Evolutionary conservation across 2,888 invertebrate genomes (phyloP), one percentile per base, ranked within the genome.

Genomic region (Aplocera efformata): DNA sequence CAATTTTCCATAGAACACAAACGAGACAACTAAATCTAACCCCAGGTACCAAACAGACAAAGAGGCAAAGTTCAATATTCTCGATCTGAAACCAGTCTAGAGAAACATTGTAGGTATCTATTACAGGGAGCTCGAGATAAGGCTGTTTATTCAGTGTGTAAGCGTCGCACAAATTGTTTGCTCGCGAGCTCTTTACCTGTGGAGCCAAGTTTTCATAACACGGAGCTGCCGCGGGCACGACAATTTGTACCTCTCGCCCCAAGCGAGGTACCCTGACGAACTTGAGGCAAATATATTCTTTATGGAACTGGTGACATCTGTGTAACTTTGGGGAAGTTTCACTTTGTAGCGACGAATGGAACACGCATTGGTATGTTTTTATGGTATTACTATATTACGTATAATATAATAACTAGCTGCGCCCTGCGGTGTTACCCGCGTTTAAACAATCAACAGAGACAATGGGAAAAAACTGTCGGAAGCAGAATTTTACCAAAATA

Each of bases 151-250:
- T 77, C 75, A 72, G 71, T 60, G 67, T 73, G 72, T 80, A 81
- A 82, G 72, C 79, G 71, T 66, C 57, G 73, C 70, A 79, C 81
- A 86, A 86, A 84, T 83, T 85, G 84, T 83, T 85, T 82, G 73
- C 78, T 61, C 55, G 61, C 59, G 58, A 67, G 66, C 65, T 72
- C 73, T 70, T 73, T 82, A 82, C 83, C 83, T 85, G 79, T 64
- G 63, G 65, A 64, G 59, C 58, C 51, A 61, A 69, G 82, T 80
- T 82, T 79, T 81, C 83, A 82, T 84, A 82, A 83, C 77, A 72
- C 61, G 51, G 53, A 64, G 67, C 70, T 62, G 79, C 83, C 80
- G 65, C 69, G 55, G 79, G 83, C 81, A 59, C 50, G 79, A 80
- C 84, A 83, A 82, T 82, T 81, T 79, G 74, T 72, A 67, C 68